phyloP scores from a whole-genome alignment of 1,140 invertebrate genomes.

The Drosophila biarmipes region DNA sequence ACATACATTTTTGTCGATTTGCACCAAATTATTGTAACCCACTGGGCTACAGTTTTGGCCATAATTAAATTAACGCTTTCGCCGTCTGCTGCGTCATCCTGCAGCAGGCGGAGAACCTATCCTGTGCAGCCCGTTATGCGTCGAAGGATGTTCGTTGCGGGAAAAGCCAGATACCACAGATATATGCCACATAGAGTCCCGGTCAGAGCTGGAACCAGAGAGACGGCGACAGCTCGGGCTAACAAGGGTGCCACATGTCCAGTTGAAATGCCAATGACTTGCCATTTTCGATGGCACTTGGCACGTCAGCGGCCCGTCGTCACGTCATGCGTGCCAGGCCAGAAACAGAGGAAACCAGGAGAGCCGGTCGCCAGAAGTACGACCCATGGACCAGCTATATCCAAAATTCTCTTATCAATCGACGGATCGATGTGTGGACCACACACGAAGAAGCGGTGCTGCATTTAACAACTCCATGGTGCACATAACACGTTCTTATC shows the following conservation, averaged over 20 bases:
- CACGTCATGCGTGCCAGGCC: constrained; percentile 51
- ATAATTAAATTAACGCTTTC: constrained; percentile 80
- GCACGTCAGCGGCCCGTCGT: constrained; percentile 67
- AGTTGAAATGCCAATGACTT: constrained; percentile 82
- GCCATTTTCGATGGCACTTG: constrained; percentile 79
- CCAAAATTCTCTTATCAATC: constrained; percentile 75
- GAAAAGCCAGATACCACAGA: constrained; percentile 5
- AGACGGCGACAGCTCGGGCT: constrained; percentile 61
- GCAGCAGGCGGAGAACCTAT: constrained; percentile 15
- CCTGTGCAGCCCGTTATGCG: constrained; percentile 69
- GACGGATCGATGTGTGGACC: constrained; percentile 43
- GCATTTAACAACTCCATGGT: constrained; percentile 74
- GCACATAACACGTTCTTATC: constrained; percentile 70
- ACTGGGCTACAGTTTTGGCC: constrained; percentile 50
- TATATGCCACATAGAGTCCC: background rate
- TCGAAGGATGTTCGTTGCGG: constrained; percentile 70
- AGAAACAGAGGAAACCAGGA: constrained; percentile 18
- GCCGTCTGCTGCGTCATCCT: constrained; percentile 64
- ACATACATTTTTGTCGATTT: constrained; percentile 44
- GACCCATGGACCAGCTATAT: constrained; percentile 13
- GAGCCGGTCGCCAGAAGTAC: constrained; percentile 24
- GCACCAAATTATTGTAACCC: constrained; percentile 62
- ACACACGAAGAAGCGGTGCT: constrained; percentile 70
- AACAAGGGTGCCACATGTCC: constrained; percentile 81
- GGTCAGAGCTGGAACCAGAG: constrained; percentile 15